A percentile compares a stretch with the other conserved stretches of the same genome.
phyloP scores from a whole-genome alignment of 2,797 vertebrate species.

The Falco columbarius region DNA sequence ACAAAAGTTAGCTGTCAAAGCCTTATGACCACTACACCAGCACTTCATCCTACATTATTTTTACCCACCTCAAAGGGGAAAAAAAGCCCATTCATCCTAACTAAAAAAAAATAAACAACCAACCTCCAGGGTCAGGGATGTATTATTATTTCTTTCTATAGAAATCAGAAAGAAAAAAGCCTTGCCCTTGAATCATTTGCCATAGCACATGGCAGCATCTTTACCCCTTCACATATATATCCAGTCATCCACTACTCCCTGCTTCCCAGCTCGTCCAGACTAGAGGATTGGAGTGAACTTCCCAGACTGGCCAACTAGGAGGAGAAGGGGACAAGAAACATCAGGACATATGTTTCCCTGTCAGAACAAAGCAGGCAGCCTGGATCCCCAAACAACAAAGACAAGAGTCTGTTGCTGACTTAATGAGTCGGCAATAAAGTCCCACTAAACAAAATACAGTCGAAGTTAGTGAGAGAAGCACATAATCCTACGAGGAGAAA shows the following conservation, averaged over 20 bases:
- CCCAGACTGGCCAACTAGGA: background rate
- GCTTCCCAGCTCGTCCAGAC: background rate
- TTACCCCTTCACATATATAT: background rate
- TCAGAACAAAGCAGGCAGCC: background rate
- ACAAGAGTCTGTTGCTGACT: background rate
- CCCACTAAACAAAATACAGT: background rate
- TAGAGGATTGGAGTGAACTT: too few species aligned
- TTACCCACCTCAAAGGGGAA: background rate
- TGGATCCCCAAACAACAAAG: background rate
- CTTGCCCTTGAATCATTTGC: background rate
- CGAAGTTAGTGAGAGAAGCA: background rate
- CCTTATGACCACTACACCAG: background rate
- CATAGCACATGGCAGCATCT: background rate
- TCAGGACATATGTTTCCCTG: rapidly evolving
- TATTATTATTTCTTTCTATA: background rate
- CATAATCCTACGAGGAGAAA: background rate
- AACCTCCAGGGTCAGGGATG: background rate
- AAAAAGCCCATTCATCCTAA: background rate
- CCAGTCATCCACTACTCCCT: background rate
- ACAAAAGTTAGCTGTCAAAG: background rate
- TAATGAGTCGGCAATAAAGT: background rate
- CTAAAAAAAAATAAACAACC: background rate
- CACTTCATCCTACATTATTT: background rate
- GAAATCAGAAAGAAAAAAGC: background rate
- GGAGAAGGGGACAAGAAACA: background rate